These are phyloP conservation scores for Lithophane ornitopus DNA, from an alignment of 2,888 invertebrate genomes.

Conservation along the genomic window DNA sequence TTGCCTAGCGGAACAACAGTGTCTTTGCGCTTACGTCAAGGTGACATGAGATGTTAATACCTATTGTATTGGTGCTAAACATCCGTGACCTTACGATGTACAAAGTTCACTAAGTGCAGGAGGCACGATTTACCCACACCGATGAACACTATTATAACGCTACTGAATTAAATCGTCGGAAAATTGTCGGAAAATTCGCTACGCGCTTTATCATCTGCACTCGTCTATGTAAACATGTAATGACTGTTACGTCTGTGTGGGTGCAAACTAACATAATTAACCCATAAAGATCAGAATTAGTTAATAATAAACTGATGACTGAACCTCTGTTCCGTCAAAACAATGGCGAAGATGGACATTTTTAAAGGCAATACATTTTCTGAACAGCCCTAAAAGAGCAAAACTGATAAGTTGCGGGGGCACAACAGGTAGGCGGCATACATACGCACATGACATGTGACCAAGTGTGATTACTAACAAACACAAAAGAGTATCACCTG, in stretches of 20 bases:
- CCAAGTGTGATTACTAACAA: conserved; percentile 77
- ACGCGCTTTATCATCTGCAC: conserved; percentile 48
- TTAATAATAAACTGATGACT: conserved; percentile 66
- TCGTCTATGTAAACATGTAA: conserved; percentile 56
- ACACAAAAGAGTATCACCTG: conserved; percentile 83
- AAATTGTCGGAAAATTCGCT: conserved; percentile 72
- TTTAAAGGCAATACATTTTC: conserved; percentile 76
- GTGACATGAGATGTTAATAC: conserved; percentile 89
- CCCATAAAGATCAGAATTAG: conserved; percentile 62
- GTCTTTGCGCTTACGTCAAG: conserved; percentile 87
- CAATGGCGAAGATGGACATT: conserved; percentile 74
- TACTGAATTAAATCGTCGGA: conserved; percentile 69
- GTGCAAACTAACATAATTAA: conserved; percentile 51
- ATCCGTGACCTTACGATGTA: conserved; percentile 88
- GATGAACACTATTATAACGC: conserved; percentile 64
- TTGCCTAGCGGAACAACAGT: conserved; percentile 71
- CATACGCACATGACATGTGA: conserved; percentile 86
- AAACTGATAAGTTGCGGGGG: conserved; percentile 86
- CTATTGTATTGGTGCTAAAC: conserved; percentile 89
- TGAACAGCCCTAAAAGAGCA: conserved; percentile 84
- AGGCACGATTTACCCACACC: conserved; percentile 77
- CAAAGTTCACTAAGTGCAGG: conserved; percentile 88
- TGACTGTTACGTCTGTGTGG: conserved; percentile 52
- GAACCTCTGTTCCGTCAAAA: conserved; percentile 68
- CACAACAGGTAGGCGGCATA: conserved; percentile 87